Base-by-base conservation (phyloP, 2,797 vertebrate species). In the Vespertilio murinus region DNA sequence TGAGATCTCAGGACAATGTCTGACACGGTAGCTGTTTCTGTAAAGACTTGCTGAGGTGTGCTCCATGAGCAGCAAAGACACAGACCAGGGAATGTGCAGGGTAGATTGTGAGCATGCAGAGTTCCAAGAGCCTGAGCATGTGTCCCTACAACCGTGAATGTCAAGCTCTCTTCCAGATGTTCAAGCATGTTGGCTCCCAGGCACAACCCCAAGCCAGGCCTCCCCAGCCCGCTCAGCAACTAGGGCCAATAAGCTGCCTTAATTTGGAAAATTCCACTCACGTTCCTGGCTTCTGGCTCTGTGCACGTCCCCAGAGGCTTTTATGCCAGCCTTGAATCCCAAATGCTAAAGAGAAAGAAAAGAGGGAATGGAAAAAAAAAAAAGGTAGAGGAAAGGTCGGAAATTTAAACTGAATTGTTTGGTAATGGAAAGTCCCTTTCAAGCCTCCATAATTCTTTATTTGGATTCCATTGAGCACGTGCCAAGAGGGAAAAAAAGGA, bases 261-360 rank as follows among this genome's bases (percentile, higher is more conserved):
- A 97, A 97, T 96, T 95, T 80, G 96, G 97, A 97, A 97, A 97
- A 97, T 97, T 97, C 95, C 84, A 93, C 84, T 91, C 83, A 94
- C 35, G 18, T 74, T 92, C 81, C 69, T 40, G 3, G 64, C 92
- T 79, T 94, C 74, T 65, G 35, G 89, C 80, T 88, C n/a, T 75
- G 59, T 74, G 79, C 81, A 90, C n/a, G 65, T 82, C 74, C 88
- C 67, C 61, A 33, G 23, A 25, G 94, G 49, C n/a, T 92, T 93
- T 81, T 92, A 79, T 81, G 86, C 82, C 94, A 96, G 83, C 71
- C 83, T 59, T 73, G 81, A 91, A 89, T 89, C 71, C 90, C 92
- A 92, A 90, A 95, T 42, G 35, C 69, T 78, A 69, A 92, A 25
- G 65, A 77, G 61, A 30, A 91, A 93, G 92, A 84, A 83, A 87